phyloP scores from a whole-genome alignment of 23 tunicate genomes.

The Ciona savignyi region DNA sequence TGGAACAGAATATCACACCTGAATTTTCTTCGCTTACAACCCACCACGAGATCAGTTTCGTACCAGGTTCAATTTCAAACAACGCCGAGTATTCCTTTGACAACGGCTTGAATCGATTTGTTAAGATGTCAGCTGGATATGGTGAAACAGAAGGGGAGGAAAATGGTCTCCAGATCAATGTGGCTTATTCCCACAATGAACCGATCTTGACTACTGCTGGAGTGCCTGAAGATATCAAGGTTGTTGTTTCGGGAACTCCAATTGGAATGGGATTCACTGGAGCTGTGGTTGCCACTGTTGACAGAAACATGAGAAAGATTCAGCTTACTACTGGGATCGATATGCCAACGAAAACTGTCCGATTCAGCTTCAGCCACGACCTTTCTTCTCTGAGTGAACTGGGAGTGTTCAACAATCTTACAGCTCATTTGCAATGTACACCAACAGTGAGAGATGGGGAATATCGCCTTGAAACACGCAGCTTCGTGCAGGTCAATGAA shows the following conservation, averaged over 20 bases:
- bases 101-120: neutral
- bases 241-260: neutral
- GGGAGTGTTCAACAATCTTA: slow-evolving; percentile 7
- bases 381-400: neutral
- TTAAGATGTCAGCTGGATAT: neutral
- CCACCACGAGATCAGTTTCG: neutral
- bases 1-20: neutral
- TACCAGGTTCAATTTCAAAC: too few relatives aligned
- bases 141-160: neutral
- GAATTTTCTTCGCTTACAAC: neutral
- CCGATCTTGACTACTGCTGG: neutral
- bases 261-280: neutral
- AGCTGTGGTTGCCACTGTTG: slow-evolving; percentile 2
- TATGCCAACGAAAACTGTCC: neutral
- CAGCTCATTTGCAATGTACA: neutral
- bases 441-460: neutral
- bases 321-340: neutral
- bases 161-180: neutral
- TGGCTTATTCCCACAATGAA: slow-evolving; percentile 6
- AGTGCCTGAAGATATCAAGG: slow-evolving; percentile 3
- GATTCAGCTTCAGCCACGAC: slow-evolving; percentile 3
- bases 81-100: neutral
- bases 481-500: slow-evolving; percentile 10
- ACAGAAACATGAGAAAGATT: neutral
- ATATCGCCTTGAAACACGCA: neutral